These are phyloP conservation scores for Mungos mungo DNA, from an alignment of 2,113 vertebrate genomes.

Conservation along the genomic window DNA sequence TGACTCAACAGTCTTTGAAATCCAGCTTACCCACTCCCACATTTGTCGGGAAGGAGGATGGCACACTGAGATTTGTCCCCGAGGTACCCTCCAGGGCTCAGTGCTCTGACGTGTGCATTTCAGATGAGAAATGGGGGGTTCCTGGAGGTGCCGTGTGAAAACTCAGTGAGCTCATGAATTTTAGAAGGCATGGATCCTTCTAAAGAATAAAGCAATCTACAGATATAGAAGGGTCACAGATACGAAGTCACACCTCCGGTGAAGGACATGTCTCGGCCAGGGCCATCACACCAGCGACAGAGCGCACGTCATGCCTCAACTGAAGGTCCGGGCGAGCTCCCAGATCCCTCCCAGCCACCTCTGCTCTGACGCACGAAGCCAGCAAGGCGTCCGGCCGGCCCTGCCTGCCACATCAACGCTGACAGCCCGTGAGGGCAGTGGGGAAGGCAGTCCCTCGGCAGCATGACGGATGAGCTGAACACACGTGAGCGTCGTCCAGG, in stretches of 20 bases:
- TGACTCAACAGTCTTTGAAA: not conserved
- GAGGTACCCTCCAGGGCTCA: not conserved
- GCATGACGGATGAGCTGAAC: not conserved
- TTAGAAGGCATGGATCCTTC: not conserved
- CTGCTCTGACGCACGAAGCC: not conserved
- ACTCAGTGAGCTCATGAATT: not conserved
- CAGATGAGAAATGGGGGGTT: not conserved
- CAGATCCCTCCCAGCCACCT: not conserved
- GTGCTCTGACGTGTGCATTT: not conserved
- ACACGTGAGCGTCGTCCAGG: not conserved
- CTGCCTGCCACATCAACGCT: not conserved
- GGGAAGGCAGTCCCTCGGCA: not conserved
- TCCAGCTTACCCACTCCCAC: not conserved
- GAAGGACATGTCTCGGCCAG: not conserved
- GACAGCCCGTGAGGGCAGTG: fast-evolving
- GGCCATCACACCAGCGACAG: not conserved
- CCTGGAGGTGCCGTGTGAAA: not conserved
- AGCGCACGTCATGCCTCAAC: fast-evolving
- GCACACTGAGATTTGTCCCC: not conserved
- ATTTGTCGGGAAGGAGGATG: not conserved
- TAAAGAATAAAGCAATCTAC: not conserved
- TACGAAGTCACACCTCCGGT: not conserved
- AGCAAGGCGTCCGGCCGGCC: not conserved
- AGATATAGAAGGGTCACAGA: not conserved
- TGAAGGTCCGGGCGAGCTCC: not conserved